Percentiles rank a stretch among this genome's conserved stretches.
phyloP scores from a whole-genome alignment of 2,113 vertebrate species.

The Psilopsiagon aymara region DNA sequence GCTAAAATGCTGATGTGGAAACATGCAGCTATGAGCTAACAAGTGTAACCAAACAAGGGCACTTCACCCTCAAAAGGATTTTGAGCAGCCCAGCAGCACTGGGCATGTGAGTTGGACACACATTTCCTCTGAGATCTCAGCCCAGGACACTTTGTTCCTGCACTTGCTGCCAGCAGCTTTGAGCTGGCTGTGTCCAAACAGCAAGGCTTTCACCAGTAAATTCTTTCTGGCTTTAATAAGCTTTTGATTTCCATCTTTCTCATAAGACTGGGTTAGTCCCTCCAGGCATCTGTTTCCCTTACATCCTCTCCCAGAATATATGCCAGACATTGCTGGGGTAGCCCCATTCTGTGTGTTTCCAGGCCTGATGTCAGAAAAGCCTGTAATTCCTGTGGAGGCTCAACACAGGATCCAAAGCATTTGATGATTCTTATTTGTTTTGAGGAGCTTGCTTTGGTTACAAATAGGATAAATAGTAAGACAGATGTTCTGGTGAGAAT shows the following conservation, averaged over 20 bases:
- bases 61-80: neutral
- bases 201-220: conserved; percentile 9
- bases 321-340: neutral
- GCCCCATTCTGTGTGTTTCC: neutral
- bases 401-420: neutral
- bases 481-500: neutral
- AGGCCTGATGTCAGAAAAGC: neutral
- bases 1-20: neutral
- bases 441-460: neutral
- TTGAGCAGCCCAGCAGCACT: neutral
- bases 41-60: neutral
- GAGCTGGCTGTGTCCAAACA: neutral
- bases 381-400: neutral
- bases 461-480: neutral
- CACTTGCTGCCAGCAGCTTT: conserved; percentile 6
- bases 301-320: neutral
- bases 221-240: neutral
- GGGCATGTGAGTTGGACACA: neutral
- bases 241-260: neutral
- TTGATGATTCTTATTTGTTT: neutral
- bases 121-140: neutral
- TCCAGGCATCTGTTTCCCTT: neutral
- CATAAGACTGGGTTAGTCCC: neutral
- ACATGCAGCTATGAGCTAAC: neutral
- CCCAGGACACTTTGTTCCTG: neutral